These are phyloP conservation scores for Heliconius erato DNA, from an alignment of 2,888 invertebrate species.

Conservation along the genomic window DNA sequence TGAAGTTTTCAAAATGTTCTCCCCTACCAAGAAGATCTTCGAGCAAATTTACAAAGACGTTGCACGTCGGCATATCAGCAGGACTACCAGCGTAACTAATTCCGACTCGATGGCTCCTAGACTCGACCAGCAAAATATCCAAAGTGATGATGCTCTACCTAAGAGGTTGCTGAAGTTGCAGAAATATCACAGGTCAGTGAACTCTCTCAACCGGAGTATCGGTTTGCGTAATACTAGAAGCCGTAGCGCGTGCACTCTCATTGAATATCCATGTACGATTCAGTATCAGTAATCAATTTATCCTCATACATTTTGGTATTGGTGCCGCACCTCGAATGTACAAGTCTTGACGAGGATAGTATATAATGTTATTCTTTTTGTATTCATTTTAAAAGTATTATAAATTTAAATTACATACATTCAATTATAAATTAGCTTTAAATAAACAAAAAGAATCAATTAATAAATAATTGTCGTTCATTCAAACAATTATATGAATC, in stretches of 20 bases:
- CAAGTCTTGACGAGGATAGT: neutral
- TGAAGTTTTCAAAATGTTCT: constrained; percentile 71
- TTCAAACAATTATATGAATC: neutral
- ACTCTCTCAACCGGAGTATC: constrained; percentile 58
- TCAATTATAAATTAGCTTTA: neutral
- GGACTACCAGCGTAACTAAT: constrained; percentile 86
- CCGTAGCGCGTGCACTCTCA: constrained; percentile 48
- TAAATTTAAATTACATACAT: neutral
- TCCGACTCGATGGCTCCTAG: constrained; percentile 86
- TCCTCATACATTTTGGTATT: neutral
- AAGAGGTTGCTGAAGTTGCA: constrained; percentile 83
- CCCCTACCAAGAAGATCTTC: constrained; percentile 72
- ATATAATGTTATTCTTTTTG: neutral
- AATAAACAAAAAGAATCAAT: neutral
- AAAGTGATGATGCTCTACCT: constrained; percentile 74
- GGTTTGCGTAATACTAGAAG: constrained; percentile 69
- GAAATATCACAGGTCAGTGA: constrained; percentile 86
- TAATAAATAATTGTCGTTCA: neutral
- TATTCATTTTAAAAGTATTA: neutral
- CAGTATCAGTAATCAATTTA: neutral
- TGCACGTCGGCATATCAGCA: constrained; percentile 84
- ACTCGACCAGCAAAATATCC: constrained; percentile 72
- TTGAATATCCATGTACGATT: constrained; percentile 27
- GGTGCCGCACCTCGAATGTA: neutral
- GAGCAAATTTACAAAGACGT: constrained; percentile 78